Evolutionary conservation across 1,140 invertebrate genomes (phyloP).

Genomic region (Pseudomyrmex pallidus): DNA sequence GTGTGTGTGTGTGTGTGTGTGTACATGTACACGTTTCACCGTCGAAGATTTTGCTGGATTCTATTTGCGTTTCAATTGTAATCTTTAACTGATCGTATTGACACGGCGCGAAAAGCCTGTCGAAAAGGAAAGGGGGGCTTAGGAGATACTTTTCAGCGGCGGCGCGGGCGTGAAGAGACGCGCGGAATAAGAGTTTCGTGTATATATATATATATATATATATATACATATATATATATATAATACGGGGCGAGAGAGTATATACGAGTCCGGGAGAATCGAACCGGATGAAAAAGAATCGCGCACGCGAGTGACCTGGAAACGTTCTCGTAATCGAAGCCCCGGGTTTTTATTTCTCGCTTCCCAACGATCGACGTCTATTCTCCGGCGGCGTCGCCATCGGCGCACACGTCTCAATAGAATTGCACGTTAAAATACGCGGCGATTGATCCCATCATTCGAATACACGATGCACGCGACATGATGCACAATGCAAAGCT

Average conservation of each 20-base stretch:
- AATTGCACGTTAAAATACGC: slow-evolving; percentile 26
- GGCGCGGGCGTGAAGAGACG: too few species aligned
- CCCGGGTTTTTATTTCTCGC: slow-evolving; percentile 4
- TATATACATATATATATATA: too few species aligned
- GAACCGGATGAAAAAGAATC: background rate
- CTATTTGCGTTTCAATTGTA: background rate
- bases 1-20: too few species aligned
- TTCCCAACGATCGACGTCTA: slow-evolving; percentile 24
- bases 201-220: too few species aligned
- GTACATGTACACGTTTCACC: too few species aligned
- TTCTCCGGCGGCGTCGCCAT: slow-evolving; percentile 20
- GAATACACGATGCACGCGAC: slow-evolving; percentile 25
- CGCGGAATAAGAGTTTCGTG: background rate
- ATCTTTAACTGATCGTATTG: background rate
- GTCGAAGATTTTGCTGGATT: background rate
- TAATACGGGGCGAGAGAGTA: background rate
- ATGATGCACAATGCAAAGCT: background rate
- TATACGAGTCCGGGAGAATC: background rate
- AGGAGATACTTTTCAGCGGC: background rate
- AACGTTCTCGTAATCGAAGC: slow-evolving; percentile 38
- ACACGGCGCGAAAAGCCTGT: background rate
- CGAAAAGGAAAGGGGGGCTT: background rate
- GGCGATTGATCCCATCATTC: slow-evolving; percentile 37
- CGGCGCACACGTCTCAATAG: slow-evolving; percentile 23
- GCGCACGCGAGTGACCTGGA: slow-evolving; percentile 35